These are phyloP conservation scores for Drosophila simulans DNA, from an alignment of 1,140 invertebrate genomes.

Conservation along the genomic window DNA sequence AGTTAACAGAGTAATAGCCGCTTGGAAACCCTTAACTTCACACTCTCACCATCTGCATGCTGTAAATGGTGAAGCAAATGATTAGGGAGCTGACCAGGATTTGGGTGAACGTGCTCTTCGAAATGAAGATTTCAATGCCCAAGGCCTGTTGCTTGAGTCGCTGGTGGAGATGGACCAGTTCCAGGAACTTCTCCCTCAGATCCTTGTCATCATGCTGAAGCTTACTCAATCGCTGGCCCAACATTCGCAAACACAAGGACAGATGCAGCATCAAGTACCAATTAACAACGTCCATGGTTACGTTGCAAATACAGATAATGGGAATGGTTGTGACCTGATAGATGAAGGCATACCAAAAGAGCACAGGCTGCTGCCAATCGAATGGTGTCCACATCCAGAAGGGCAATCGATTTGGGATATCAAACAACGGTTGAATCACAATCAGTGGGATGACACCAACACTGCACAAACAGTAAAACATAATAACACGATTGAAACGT, in stretches of 20 bases:
- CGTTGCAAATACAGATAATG: slow-evolving; percentile 39
- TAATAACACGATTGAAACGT: slow-evolving; percentile 16
- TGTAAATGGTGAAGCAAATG: slow-evolving; percentile 63
- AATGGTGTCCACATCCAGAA: slow-evolving; percentile 64
- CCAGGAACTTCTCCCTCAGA: slow-evolving; percentile 21
- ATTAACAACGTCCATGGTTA: slow-evolving; percentile 46
- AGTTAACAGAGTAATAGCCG: not conserved
- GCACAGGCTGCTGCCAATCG: slow-evolving; percentile 38
- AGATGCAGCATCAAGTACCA: slow-evolving; percentile 69
- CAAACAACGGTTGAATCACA: slow-evolving; percentile 32
- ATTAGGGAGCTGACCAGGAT: slow-evolving; percentile 63
- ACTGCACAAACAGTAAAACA: slow-evolving; percentile 38
- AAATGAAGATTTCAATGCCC: slow-evolving; percentile 46
- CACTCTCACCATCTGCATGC: slow-evolving; percentile 54
- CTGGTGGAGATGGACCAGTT: slow-evolving; percentile 36
- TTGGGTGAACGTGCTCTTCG: slow-evolving; percentile 53
- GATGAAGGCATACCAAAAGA: slow-evolving; percentile 51
- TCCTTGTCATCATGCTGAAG: not conserved
- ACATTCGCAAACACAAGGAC: slow-evolving; percentile 48
- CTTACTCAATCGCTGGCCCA: slow-evolving; percentile 48
- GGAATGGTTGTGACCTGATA: slow-evolving; percentile 45
- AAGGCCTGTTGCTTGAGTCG: slow-evolving; percentile 28
- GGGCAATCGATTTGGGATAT: slow-evolving; percentile 44
- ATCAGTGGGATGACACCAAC: slow-evolving; percentile 27
- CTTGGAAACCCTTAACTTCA: not conserved